A percentile compares a stretch with the other conserved stretches of the same genome.
Evolutionary conservation across 2,888 invertebrate species (phyloP).

Genomic region (Lordiphosa fenestrarum): DNA sequence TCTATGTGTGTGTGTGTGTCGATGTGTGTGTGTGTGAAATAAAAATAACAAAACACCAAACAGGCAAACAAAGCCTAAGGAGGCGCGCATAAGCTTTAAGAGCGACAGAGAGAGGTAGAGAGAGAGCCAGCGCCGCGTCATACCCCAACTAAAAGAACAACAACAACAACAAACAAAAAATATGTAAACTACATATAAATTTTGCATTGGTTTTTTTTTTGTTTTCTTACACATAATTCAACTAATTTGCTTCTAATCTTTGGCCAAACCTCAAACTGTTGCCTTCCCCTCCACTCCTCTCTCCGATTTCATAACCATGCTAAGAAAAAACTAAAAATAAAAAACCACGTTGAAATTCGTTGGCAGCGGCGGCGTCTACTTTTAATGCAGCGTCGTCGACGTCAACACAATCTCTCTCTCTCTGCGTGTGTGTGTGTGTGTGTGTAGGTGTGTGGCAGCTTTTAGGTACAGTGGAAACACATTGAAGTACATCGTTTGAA

Average conservation of each 20-base stretch:
- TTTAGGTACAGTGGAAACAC: too few relatives aligned
- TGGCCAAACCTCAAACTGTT: conserved; percentile 13
- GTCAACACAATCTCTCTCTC: conserved; percentile 8
- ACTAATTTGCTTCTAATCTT: conserved; percentile 3
- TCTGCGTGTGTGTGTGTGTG: not conserved
- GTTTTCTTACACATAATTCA: not conserved
- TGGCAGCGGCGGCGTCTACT: conserved; percentile 21
- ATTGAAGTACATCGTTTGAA: too few relatives aligned
- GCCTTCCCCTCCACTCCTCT: not conserved
- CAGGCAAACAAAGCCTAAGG: conserved; percentile 18
- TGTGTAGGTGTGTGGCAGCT: too few relatives aligned
- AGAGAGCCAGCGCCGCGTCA: conserved; percentile 9
- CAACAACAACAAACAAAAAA: conserved; percentile 20
- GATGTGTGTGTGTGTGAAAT: conserved; percentile 22
- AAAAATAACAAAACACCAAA: conserved; percentile 25
- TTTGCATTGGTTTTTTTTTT: conserved; percentile 1
- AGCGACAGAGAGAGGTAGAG: not conserved
- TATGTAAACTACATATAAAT: conserved; percentile 5
- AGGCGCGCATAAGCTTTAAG: conserved; percentile 6
- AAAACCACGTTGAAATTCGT: conserved; percentile 64
- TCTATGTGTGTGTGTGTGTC: conserved; percentile 12
- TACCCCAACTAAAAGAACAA: conserved; percentile 5
- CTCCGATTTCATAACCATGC: conserved; percentile 63
- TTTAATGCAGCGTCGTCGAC: conserved; percentile 7
- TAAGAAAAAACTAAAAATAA: conserved; percentile 35